These are phyloP conservation scores for Ametastegia equiseti DNA, from an alignment of 2,888 invertebrate genomes.

Conservation along the genomic window DNA sequence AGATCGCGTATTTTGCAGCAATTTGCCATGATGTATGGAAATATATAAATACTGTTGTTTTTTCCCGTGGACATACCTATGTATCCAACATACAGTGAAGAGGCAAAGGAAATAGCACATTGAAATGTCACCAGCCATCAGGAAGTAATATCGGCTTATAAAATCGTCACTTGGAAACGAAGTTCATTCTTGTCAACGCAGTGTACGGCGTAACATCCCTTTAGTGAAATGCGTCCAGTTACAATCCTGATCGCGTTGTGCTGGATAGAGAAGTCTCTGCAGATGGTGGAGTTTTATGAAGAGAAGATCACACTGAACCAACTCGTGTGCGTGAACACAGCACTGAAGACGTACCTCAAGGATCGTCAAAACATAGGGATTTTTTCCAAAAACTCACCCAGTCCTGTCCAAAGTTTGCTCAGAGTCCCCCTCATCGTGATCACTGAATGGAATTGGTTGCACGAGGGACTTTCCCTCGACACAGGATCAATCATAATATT, in stretches of 20 bases:
- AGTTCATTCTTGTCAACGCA: background rate
- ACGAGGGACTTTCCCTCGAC: background rate
- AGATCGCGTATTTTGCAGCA: background rate
- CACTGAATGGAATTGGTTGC: background rate
- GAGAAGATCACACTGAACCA: background rate
- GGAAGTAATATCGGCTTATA: background rate
- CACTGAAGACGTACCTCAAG: background rate
- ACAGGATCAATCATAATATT: background rate
- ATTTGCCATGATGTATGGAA: background rate
- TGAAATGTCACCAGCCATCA: background rate
- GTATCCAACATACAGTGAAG: background rate
- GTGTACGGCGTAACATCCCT: background rate
- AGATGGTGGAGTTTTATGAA: background rate
- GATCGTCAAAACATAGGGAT: background rate
- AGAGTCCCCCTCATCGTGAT: background rate
- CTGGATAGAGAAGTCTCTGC: slow-evolving; percentile 2
- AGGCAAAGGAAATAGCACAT: too few species aligned
- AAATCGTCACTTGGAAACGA: background rate
- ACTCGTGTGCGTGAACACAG: slow-evolving; percentile 2
- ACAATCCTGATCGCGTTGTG: slow-evolving; percentile 8
- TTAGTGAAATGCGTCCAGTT: background rate
- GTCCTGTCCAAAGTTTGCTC: background rate
- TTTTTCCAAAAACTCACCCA: background rate
- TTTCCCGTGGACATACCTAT: background rate
- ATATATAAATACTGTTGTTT: background rate